Base-by-base conservation (phyloP, 2,888 invertebrate species). In the Tanytarsus gracilentus region DNA sequence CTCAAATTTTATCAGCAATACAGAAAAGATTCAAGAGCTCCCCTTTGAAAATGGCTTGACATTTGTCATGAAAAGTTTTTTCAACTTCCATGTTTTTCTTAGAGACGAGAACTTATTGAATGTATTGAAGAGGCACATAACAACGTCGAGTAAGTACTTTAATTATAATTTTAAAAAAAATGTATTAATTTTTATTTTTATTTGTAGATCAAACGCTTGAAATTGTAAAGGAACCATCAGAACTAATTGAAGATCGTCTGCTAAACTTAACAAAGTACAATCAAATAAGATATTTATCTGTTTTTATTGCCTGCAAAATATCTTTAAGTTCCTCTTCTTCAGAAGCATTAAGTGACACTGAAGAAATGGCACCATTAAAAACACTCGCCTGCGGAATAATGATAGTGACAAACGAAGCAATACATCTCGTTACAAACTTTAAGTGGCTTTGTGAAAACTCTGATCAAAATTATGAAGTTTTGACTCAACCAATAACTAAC, bases 21-120 rank as follows among this genome's bases (percentile, higher is more conserved):
- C 80, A 11, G 71, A 75, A 63, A 68, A 68, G 2, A 70, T 79
- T 53, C 73, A 74, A 23, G 68, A 77, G n/a, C 64, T 80, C 61
- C 77, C 79, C n/a, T 80, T 77, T 71, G 77, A 79, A 64, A 73
- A 78, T 63, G 80, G 80, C 1, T 63, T 79, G 30, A 67, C 75
- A 1, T 70, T 79, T n/a, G 69, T 70, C 16, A 64, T 80, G 2
- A 71, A 73, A 49, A 71, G 72, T 53, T 72, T 73, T 64, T 73
- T 69, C 21, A 69, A 66, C 64, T 67, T 71, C 29, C 65, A 68
- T 18, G 64, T 74, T 9, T 66, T 80, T 29, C 65, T 80, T 18
- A 77, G 78, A 68, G 79, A 80, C 66, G 73, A 75, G 52, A 70
- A 75, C 51, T 69, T 78, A 56, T 79, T 79, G 2, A 75, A 77